A percentile compares a stretch with the other conserved stretches of the same genome.
Evolutionary conservation across 1,140 invertebrate species (phyloP).

Genomic region (Saxidomus purpurata): DNA sequence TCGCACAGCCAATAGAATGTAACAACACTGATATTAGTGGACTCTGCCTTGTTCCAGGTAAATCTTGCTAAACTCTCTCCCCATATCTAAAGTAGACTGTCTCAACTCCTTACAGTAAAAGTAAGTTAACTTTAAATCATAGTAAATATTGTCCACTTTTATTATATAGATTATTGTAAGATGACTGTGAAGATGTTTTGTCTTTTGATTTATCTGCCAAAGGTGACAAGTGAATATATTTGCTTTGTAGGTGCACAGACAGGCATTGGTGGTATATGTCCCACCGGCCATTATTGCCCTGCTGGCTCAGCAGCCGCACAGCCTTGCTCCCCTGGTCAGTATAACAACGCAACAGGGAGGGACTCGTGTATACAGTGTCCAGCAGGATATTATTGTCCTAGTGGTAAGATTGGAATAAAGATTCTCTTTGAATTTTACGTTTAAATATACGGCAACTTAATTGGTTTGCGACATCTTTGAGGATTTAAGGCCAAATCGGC

Average conservation of each 20-base stretch:
- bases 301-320: conserved; percentile 75
- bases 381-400: conserved; percentile 79
- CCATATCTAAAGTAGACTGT: neutral
- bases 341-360: conserved; percentile 81
- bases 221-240: too few relatives aligned
- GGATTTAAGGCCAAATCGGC: too few relatives aligned
- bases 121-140: too few relatives aligned
- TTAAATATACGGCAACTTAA: too few relatives aligned
- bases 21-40: conserved; percentile 64
- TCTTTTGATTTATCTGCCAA: too few relatives aligned
- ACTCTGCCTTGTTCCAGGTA: conserved; percentile 72
- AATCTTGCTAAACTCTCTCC: neutral
- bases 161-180: too few relatives aligned
- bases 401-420: conserved; percentile 71
- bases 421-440: too few relatives aligned
- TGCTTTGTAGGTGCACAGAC: conserved; percentile 77
- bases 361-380: conserved; percentile 78
- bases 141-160: too few relatives aligned
- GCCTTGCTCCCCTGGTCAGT: conserved; percentile 81
- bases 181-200: too few relatives aligned
- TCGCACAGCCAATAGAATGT: conserved; percentile 76
- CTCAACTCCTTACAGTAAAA: too few relatives aligned
- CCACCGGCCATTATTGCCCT: conserved; percentile 82
- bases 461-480: too few relatives aligned
- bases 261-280: conserved; percentile 80